Evolutionary conservation across 53 echinoderm and acorn worm genomes (phyloP).

Genomic region (Paelopatides confundens): DNA sequence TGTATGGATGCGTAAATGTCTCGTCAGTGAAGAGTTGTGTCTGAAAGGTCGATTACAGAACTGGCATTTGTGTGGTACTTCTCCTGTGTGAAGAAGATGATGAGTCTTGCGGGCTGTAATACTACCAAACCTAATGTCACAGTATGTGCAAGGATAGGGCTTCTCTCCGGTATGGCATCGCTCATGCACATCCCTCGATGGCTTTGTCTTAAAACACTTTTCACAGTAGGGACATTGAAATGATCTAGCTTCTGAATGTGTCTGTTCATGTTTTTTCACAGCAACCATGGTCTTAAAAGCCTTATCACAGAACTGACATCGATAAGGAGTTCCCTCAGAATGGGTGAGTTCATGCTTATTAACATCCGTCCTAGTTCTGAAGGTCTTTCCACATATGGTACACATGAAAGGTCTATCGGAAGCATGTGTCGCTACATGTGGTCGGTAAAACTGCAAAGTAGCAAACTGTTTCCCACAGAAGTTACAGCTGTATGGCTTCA

Average conservation of each 20-base stretch:
- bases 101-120: neutral
- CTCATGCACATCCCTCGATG: constrained; percentile 6
- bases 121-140: neutral
- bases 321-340: neutral
- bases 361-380: neutral
- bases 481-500: neutral
- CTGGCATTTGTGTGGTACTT: constrained; percentile 25
- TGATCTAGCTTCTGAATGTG: neutral
- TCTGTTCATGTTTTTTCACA: neutral
- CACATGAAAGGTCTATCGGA: neutral
- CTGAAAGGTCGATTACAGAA: constrained; percentile 8
- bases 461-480: constrained; percentile 8
- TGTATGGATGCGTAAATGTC: constrained; percentile 18
- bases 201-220: constrained; percentile 2
- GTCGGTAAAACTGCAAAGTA: neutral
- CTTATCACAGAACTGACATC: constrained; percentile 12
- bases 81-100: constrained; percentile 16
- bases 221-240: constrained; percentile 1
- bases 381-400: neutral
- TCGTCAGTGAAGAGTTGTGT: neutral
- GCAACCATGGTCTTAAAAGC: neutral
- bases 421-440: neutral
- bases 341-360: neutral
- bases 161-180: constrained; percentile 20
- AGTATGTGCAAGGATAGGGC: constrained; percentile 11